Base-by-base conservation (phyloP, 2,113 vertebrate species). In the Cichladusa arquata region DNA sequence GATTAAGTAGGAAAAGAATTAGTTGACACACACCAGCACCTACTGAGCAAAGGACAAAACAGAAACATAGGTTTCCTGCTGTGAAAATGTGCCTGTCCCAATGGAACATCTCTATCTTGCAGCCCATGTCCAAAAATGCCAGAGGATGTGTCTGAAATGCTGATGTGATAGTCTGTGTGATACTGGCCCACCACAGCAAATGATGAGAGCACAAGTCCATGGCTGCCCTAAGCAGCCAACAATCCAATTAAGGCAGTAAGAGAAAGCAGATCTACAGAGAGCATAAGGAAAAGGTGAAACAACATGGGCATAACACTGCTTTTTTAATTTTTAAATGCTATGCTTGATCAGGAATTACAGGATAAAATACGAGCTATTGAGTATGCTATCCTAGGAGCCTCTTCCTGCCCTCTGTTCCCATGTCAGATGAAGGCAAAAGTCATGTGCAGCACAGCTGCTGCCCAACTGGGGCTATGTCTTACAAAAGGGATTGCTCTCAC, bases 1-100 rank as follows among this genome's bases (percentile, higher is more conserved):
- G 76, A 85, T 88, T 83, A 90, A 95, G 71, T 60, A 94, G 51
- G 26, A 91, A 79, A 92, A 86, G 48, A 80, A 95, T 90, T 88
- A 92, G 80, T 34, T 86, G 74, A 95, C 50, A 73, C 47, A 86
- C 50, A 90, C 76, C 82, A 97, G 77, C 73, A 87, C 83, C 65
- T 82, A 78, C 53, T 57, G 73, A 86, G 88, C 53, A 90, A 86
- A 88, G 57, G 61, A 80, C 60, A 88, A 86, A 93, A 71, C 31
- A 93, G 80, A 93, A 94, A 71, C 83, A 84, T 5, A 60, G 44
- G 31, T 34, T 86, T 93, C 76, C 83, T 19, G 12, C 76, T 86
- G 77, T 62, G 60, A 81, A 95, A 93, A 79, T 9, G 40, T 50
- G 25, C 22, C 62, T 85, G 70, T 93, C 65, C 85, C 88, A 69